A percentile compares a stretch with the other conserved stretches of the same genome.
These are phyloP conservation scores for Hylyphantes graminicola DNA, from an alignment of 1,140 invertebrate species.

Conservation along the genomic window DNA sequence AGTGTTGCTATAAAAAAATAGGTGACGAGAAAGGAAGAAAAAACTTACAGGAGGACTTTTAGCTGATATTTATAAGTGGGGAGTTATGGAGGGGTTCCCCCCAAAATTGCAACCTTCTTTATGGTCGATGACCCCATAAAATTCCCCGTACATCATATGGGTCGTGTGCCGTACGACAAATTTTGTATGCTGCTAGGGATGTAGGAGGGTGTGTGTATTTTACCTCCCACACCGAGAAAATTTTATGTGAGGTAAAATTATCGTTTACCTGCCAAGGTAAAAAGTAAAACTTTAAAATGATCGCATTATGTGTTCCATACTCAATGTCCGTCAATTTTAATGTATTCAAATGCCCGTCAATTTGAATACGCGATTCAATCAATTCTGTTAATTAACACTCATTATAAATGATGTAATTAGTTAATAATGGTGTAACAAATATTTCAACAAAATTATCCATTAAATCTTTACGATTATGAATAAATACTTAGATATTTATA, in stretches of 20 bases:
- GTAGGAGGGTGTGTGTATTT: no score
- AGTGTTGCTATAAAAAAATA: conserved; percentile 37
- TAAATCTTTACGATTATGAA: no score
- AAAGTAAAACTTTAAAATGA: no score
- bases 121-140: conserved; percentile 41
- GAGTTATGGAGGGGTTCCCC: conserved; percentile 40
- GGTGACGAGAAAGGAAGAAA: conserved; percentile 43
- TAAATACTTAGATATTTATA: no score
- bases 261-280: neutral
- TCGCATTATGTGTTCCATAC: no score
- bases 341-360: no score
- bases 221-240: neutral
- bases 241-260: neutral
- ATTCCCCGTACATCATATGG: conserved; percentile 36
- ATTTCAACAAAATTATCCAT: no score
- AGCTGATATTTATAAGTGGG: conserved; percentile 32
- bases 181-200: neutral
- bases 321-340: no score
- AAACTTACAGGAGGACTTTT: conserved; percentile 56
- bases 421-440: no score
- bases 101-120: conserved; percentile 37
- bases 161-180: conserved; percentile 43
- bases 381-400: no score
- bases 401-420: no score
- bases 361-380: no score